Evolutionary conservation across 2,113 vertebrate genomes (phyloP), one percentile per base, ranked within the genome.

Genomic region (Paracanthobrama guichenoti): DNA sequence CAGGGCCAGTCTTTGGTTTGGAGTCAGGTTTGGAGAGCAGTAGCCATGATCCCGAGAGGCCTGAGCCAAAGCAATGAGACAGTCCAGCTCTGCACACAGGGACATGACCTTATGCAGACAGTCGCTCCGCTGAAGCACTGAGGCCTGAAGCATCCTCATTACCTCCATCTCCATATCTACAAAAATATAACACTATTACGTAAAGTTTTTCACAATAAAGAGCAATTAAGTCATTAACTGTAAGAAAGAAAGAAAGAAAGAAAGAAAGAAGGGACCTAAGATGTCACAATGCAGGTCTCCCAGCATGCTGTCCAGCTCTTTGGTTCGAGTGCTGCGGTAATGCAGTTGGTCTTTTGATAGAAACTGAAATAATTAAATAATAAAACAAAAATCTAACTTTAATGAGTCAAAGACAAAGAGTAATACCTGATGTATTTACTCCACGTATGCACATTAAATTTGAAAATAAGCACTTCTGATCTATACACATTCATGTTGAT

Each of bases 221-320:
- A 7, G 4, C n/a, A 64, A 24, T 64, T 24, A 60, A 42, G 39
- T 18, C 7, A 78, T 39, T 11, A 78, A 57, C 31, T 57, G 2
- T 20, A 59, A 75, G 6, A 16, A 79, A 62, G 12, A 12, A 39
- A 42, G 5, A n/a, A 28, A 20, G 4, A 28, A 46, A 46, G 44
- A 4, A 31, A 74, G 24, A 71, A 10, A 39, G 6, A 78, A 28
- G 28, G n/a, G n/a, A 95, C 95, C 95, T 93, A 95, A 93, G 86
- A 98, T 97, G 87, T 98, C 97, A 80, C 95, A 96, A 91, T 97
- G 96, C 84, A 99, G 90, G 92, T 99, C 98, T 81, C 98, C 97
- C 16, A 99, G 91, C 57, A 99, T 89, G 35, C 89, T 87, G 22
- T 99, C 97, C 28, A 99, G 91, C 87, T 98, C 97, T 88, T 95